Evolutionary conservation across 2,888 invertebrate genomes (phyloP), one percentile per base, ranked within the genome.

Genomic region (Parnassius orleans): DNA sequence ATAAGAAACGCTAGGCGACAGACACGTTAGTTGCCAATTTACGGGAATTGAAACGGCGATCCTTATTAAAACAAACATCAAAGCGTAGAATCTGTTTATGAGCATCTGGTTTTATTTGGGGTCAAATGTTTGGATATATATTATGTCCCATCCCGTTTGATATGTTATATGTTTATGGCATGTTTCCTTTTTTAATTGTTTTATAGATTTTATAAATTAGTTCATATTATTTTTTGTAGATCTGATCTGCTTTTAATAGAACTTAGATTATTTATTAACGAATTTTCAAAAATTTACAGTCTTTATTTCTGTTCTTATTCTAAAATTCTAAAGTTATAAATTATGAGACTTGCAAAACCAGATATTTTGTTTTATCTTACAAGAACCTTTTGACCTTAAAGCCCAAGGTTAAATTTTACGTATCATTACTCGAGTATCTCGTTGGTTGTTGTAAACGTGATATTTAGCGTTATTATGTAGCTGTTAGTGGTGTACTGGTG

Each of bases 21-120:
- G 46, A 55, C 3, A 46, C 50, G 55, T 53, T 57, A 54, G 10
- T 64, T 41, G 60, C 61, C 47, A 64, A 64, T 60, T 60, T 53
- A 60, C 52, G 1, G 57, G 57, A 64, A 64, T 60, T 52, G 57
- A 57, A 60, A 68, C 68, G 61, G 72, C 70, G 61, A 65, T 60
- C 57, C 43, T 66, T 74, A 72, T 79, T 77, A 80, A 84, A 78
- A 76, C 74, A 72, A 81, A 87, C 84, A 83, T 84, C 84, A 84
- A 85, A 83, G 63, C 56, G 42, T 52, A 76, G 77, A 65, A 69
- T 67, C 68, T 61, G 65, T 69, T 70, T 70, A 71, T 76, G 73
- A 70, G 76, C 73, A 78, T 81, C 84, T 86, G 81, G 80, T 85
- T 83, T 80, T 79, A 83, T 84, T 84, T 84, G 75, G 80, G 80